Evolutionary conservation across 2,888 invertebrate species (phyloP), one percentile per base, ranked within the genome.

Genomic region (Herminia tarsipennalis): DNA sequence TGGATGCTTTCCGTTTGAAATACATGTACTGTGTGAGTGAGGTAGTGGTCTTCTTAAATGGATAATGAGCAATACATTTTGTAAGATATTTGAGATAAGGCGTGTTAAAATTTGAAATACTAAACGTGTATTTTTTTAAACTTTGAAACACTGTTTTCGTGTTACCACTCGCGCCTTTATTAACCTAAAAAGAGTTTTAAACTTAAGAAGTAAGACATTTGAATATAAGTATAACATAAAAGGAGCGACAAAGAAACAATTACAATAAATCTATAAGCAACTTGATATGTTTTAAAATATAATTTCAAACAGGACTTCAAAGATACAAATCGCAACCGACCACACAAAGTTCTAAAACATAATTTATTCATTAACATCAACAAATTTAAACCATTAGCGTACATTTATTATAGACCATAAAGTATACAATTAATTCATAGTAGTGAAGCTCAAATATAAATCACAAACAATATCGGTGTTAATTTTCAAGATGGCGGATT

Each of bases 1-100:
- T 67, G 72, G 67, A 70, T 73, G 67, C 66, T 79, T 76, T 71
- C 70, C 60, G 70, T 78, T 81, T 83, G 81, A 83, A 78, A 83
- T 80, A 83, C 73, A 74, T n/a, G n/a, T 73, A 67, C 81, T 82
- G 86, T 85, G 87, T 83, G 78, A 81, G 56, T 65, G 67, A 68
- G 68, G 69, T 74, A 65, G 55, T 64, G 58, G 64, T 56, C 41
- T 49, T 74, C 71, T 37, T 73, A 73, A 69, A 66, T 52, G 77
- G 74, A 70, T 78, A 77, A 76, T 78, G 74, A 77, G 74, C 56
- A 68, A 72, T 70, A 70, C 60, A 36, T 53, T 56, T 58, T 57
- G 33, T 42, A 53, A 72, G 73, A 79, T 78, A 56, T 46, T 40
- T 30, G 48, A 66, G 69, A 74, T 74, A 76, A 61, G 46, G 49